Conservation (phyloP, 2,888 invertebrate species). For the Xestoiulus laeticollis region DNA sequence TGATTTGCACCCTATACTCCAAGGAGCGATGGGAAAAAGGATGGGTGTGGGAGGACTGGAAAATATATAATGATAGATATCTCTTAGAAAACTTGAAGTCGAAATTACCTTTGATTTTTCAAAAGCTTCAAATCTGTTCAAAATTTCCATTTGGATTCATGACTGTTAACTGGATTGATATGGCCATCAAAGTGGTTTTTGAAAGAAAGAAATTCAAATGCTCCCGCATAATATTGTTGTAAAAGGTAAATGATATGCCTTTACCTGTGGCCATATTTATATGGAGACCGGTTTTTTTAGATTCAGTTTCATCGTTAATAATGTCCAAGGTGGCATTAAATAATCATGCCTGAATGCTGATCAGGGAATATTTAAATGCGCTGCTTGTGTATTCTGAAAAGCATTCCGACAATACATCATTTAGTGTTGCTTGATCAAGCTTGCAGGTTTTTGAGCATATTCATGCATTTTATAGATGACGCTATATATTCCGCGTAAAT, state of each 20-base stretch:
- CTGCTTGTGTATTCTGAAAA: neutral
- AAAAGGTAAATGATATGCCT: constrained; percentile 18
- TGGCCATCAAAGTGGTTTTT: neutral
- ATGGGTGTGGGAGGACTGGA: neutral
- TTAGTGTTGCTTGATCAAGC: neutral
- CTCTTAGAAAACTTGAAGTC: neutral
- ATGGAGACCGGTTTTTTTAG: constrained; percentile 8
- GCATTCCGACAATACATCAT: neutral
- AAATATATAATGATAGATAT: neutral
- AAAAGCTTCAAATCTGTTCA: neutral
- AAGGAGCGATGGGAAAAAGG: neutral
- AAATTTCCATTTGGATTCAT: neutral
- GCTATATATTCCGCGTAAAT: neutral
- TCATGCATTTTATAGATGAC: too few species aligned
- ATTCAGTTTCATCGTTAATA: constrained; percentile 10
- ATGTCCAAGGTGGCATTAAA: constrained; percentile 26
- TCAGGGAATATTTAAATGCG: constrained; percentile 11
- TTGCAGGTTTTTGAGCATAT: neutral
- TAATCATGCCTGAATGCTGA: constrained; percentile 26
- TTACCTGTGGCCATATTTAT: constrained; percentile 12
- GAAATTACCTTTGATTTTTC: neutral
- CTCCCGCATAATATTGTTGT: constrained; percentile 6
- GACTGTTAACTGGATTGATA: neutral
- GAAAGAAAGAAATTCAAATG: neutral
- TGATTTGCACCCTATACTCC: neutral